Evolutionary conservation across 2,888 invertebrate species (phyloP).

Genomic region (Xiphydria camelus): DNA sequence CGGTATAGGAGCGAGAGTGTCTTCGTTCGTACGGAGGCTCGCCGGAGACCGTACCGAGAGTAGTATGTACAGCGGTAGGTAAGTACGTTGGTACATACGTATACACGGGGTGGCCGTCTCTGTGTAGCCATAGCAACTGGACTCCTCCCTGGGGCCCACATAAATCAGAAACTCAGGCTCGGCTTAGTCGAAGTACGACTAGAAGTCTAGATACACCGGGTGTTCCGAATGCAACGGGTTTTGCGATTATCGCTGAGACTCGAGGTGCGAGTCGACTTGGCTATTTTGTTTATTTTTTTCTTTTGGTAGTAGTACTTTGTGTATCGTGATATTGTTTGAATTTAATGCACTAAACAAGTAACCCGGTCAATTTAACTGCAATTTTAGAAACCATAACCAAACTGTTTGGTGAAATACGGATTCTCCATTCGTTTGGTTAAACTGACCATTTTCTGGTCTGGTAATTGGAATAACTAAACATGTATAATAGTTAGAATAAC

Average conservation of each 20-base stretch:
- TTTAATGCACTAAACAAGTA: too few species aligned
- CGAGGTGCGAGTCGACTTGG: background rate
- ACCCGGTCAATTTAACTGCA: too few species aligned
- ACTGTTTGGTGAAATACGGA: too few species aligned
- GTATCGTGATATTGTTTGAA: too few species aligned
- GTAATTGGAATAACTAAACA: too few species aligned
- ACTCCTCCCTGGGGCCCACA: conserved; percentile 42
- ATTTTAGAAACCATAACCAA: too few species aligned
- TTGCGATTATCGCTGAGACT: conserved; percentile 18
- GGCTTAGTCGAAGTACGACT: conserved; percentile 30
- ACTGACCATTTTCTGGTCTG: too few species aligned
- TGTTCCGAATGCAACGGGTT: conserved; percentile 16
- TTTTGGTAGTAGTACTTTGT: too few species aligned
- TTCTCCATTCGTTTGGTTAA: too few species aligned
- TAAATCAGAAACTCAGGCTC: conserved; percentile 46
- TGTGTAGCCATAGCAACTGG: conserved; percentile 36
- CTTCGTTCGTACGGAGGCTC: too few species aligned
- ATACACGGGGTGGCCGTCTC: conserved; percentile 10
- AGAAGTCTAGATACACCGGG: conserved; percentile 45
- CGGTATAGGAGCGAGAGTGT: background rate
- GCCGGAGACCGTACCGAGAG: too few species aligned
- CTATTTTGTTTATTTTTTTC: conserved; percentile 1
- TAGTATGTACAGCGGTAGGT: background rate
- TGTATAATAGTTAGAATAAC: too few species aligned
- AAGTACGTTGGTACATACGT: conserved; percentile 16